A percentile compares a stretch with the other conserved stretches of the same genome.
Evolutionary conservation across 2,113 vertebrate genomes (phyloP).

Genomic region (Neodontobutis hainanensis): DNA sequence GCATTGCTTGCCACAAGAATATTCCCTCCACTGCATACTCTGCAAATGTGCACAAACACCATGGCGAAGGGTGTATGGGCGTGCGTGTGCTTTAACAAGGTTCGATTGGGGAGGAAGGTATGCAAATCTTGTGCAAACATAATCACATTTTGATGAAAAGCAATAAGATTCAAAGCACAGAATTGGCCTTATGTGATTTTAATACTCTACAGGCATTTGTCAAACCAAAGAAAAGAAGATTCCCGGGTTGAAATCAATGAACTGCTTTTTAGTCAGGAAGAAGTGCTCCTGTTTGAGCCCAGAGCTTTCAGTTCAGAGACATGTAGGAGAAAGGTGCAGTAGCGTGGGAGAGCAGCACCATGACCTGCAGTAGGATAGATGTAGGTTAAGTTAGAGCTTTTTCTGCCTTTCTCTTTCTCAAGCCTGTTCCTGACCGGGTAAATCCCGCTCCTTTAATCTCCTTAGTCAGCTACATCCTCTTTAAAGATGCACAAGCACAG

Average conservation of each 20-base stretch:
- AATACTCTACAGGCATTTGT: conserved; percentile 55
- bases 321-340: conserved; percentile 59
- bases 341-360: conserved; percentile 64
- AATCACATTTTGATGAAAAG: conserved; percentile 64
- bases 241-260: conserved; percentile 58
- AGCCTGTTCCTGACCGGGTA: conserved; percentile 73
- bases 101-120: conserved; percentile 41
- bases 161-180: conserved; percentile 48
- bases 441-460: conserved; percentile 84
- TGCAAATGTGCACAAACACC: conserved; percentile 61
- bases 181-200: conserved; percentile 61
- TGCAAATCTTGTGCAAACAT: conserved; percentile 61
- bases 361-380: conserved; percentile 72
- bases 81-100: conserved; percentile 26
- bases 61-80: conserved; percentile 17
- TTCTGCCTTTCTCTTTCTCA: conserved; percentile 61
- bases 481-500: conserved; percentile 82
- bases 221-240: conserved; percentile 48
- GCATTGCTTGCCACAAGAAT: conserved; percentile 65
- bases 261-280: conserved; percentile 57
- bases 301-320: conserved; percentile 44
- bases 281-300: conserved; percentile 41
- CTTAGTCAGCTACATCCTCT: conserved; percentile 82
- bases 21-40: conserved; percentile 67
- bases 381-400: conserved; percentile 72